Conservation (phyloP, 2,113 vertebrate genomes). For the Apaloderma vittatum region DNA sequence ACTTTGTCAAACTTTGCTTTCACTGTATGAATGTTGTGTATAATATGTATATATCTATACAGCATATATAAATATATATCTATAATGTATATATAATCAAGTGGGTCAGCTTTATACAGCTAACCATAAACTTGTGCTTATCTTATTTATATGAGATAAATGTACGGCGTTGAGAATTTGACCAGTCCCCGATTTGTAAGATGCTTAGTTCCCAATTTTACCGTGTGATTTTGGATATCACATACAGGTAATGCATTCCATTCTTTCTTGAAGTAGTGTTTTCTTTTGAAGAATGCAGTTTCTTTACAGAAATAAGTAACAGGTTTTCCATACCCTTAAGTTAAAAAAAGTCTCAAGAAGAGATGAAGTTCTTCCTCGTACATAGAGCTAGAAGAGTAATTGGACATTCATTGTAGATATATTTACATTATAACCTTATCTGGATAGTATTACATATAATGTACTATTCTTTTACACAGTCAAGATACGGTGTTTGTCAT, state of each 20-base stretch:
- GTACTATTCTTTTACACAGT: constrained; percentile 26
- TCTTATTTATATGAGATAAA: constrained; percentile 63
- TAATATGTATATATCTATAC: constrained; percentile 45
- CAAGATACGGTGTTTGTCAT: constrained; percentile 36
- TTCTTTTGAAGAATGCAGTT: constrained; percentile 40
- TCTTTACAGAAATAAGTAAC: constrained; percentile 22
- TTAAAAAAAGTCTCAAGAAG: constrained; percentile 49
- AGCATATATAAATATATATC: constrained; percentile 75
- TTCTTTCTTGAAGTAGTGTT: constrained; percentile 8
- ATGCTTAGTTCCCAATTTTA: background rate
- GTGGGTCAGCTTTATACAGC: constrained; percentile 55
- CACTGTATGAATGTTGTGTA: constrained; percentile 37
- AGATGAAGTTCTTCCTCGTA: background rate
- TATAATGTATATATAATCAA: constrained; percentile 57
- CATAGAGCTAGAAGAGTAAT: constrained; percentile 41
- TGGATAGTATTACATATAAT: constrained; percentile 23
- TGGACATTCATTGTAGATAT: constrained; percentile 68
- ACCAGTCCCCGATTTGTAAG: background rate
- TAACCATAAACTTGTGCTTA: constrained; percentile 70
- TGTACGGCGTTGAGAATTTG: constrained; percentile 43
- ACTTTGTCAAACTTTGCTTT: constrained; percentile 31
- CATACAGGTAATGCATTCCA: background rate
- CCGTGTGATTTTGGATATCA: background rate
- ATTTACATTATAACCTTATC: constrained; percentile 70
- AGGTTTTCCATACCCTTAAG: constrained; percentile 35